Evolutionary conservation across 2,888 invertebrate genomes (phyloP).

Genomic region (Caenorhabditis sp.): DNA sequence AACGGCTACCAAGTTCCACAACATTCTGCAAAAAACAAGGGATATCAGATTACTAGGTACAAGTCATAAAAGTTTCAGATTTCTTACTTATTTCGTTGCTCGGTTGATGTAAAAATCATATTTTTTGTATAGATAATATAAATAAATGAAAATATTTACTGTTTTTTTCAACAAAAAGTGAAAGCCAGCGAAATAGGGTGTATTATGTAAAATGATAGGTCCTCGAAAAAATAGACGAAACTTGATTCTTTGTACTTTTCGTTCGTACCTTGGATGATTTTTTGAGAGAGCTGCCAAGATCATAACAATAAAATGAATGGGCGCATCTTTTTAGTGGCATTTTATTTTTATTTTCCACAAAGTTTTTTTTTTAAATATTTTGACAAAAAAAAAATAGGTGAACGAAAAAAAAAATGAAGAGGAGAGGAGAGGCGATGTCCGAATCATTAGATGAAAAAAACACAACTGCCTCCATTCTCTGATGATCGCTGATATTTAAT

Average conservation of each 20-base stretch:
- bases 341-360: background rate
- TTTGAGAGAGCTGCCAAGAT: background rate
- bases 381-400: background rate
- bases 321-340: background rate
- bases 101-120: background rate
- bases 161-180: background rate
- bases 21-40: conserved; percentile 54
- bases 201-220: background rate
- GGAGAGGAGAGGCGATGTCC: background rate
- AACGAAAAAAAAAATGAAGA: conserved; percentile 5
- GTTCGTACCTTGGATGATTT: conserved; percentile 4
- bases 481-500: no score
- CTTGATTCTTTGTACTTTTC: background rate
- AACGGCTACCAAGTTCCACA: conserved; percentile 61
- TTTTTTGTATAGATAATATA: conserved; percentile 3
- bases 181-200: background rate
- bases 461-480: conserved; percentile 3
- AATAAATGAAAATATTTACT: background rate
- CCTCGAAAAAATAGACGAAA: background rate
- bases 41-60: background rate
- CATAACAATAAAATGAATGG: background rate
- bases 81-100: conserved; percentile 67
- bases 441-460: background rate
- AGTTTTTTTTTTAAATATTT: background rate
- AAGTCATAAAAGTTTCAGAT: conserved; percentile 60